Base-by-base conservation (phyloP, 37 sponge, comb jelly and placozoan genomes). In the Diacarnus erythraeanus region DNA sequence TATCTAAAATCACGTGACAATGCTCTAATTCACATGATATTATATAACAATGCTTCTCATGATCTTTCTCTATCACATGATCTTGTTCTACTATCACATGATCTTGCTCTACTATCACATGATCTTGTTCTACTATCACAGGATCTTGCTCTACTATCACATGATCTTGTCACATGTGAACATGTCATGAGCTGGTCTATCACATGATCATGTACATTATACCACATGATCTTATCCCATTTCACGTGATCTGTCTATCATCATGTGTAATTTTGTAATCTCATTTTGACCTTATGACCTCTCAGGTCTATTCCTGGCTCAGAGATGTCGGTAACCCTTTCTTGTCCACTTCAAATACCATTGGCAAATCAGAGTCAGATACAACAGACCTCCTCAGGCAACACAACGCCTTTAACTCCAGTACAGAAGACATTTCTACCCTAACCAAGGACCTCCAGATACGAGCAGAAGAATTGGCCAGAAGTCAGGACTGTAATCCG, bases 381-480 rank as follows among this genome's bases (percentile, higher is more conserved):
- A 15, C 77, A 5, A 17, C 33, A 17, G 1, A 59, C 42, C 66
- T 90, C 27, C 72, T 90, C 36, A 71, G 77, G 27, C 30, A 64
- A 26, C 91, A 90, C 73, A 86, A 85, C 59, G 1, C 54, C 59
- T 90, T 90, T 72, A 83, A 85, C 40, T 2, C 66, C 21, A 64
- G 57, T 21, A 43, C 82, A 20, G 57, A 64, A 59, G 83, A 72
- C 8, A 70, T 67, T 20, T 90, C 76, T 35, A 18, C 74, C 9
- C 59, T 51, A 15, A 42, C 73, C 29, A 75, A 57, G 59, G 59
- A 80, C 66, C 82, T 90, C 27, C 41, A 74, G 35, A 33, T 30
- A n/a, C 44, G 44, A 36, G 82, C 74, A 0, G 54, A 64, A 22
- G 59, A 81, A 23, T 82, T 85, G 57, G 38, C 78, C 3, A 33